Evolutionary conservation across 1,140 invertebrate genomes (phyloP).

Genomic region (Oryctes rhinoceros): DNA sequence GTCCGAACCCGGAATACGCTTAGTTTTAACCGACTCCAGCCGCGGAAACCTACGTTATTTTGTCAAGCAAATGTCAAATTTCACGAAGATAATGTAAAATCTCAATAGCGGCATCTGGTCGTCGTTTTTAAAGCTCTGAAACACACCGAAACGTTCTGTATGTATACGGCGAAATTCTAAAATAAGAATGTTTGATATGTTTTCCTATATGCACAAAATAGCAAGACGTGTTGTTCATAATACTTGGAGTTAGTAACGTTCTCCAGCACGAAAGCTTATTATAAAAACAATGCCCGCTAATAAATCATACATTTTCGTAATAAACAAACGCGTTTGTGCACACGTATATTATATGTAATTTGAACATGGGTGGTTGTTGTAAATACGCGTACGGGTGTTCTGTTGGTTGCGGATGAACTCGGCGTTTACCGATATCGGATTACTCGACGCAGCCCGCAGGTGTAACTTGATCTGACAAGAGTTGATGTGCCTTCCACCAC

Average conservation of each 20-base stretch:
- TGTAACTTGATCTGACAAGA: constrained; percentile 51
- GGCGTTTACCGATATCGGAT: constrained; percentile 50
- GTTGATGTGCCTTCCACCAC: constrained; percentile 40
- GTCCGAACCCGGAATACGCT: too few species aligned
- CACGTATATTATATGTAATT: constrained; percentile 42
- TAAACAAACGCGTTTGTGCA: constrained; percentile 35
- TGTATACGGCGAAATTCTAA: too few species aligned
- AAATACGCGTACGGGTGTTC: constrained; percentile 42
- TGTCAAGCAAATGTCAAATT: too few species aligned
- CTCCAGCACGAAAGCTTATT: not conserved
- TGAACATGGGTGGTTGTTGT: constrained; percentile 43
- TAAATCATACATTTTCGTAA: constrained; percentile 28
- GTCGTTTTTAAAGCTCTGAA: too few species aligned
- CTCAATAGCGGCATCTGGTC: too few species aligned
- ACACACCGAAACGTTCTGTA: too few species aligned
- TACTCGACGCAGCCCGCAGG: constrained; percentile 53
- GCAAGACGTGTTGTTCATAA: not conserved
- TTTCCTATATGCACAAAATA: not conserved
- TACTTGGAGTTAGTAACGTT: not conserved
- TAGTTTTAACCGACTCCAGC: too few species aligned
- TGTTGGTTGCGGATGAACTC: constrained; percentile 48
- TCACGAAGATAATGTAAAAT: too few species aligned
- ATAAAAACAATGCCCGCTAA: constrained; percentile 22
- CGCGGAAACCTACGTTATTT: too few species aligned
- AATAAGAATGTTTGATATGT: not conserved